Evolutionary conservation across 2,797 vertebrate genomes (phyloP), one percentile per base, ranked within the genome.

Genomic region (Todus mexicanus): DNA sequence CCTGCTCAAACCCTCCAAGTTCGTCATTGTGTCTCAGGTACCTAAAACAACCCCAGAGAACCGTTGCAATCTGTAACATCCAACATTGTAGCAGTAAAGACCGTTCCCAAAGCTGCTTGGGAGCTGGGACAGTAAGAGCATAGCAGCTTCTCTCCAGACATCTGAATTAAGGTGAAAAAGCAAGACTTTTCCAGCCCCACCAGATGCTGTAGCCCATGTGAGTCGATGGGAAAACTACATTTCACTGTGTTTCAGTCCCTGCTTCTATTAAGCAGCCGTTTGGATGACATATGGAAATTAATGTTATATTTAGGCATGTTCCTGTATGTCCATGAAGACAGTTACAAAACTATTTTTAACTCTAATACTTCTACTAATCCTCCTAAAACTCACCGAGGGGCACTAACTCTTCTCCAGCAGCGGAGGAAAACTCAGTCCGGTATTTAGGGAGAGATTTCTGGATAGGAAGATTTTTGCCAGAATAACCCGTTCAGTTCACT

Each of bases 271-370:
- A 89, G 77, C 73, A 92, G 84, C 90, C 63, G 27, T 91, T 95
- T 87, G 70, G 91, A 89, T 88, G 89, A 56, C 92, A 75, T 91
- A 92, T 85, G 90, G 94, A 95, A 95, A 94, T 91, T 26, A 56
- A 83, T 83, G 76, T 89, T 95, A 84, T 91, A 85, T 95, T 94
- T 94, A 94, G 90, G 82, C 76, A 84, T 42, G 73, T 57, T 95
- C 66, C 63, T 87, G 10, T 68, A 65, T 12, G 73, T 87, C 89
- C 90, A 68, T 1, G 26, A 95, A 93, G 84, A 89, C 54, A 93
- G 82, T 74, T 84, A 59, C 59, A 73, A 70, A 93, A 29, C 79
- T 93, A 72, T 86, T 96, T 95, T 95, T 92, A 90, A 90, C 89
- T 77, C 47, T 93, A 84, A 88, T 76, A 40, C 78, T 85, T 72